Conservation (phyloP, 2,113 vertebrate genomes). For the Recurvirostra avosetta region DNA sequence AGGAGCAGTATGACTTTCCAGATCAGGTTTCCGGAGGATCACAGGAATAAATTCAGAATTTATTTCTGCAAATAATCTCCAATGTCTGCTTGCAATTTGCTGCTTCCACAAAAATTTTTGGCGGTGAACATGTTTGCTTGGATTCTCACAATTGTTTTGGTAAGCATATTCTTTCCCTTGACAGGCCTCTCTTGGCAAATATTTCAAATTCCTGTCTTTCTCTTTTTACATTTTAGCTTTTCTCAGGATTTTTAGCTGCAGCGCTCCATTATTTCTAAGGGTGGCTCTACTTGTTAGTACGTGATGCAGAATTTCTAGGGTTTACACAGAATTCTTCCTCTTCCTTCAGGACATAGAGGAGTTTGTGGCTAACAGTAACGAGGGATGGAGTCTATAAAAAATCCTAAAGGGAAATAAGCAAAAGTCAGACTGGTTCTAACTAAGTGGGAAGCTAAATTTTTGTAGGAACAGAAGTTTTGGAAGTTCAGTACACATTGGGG, state of each 20-base stretch:
- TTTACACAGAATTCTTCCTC: background rate
- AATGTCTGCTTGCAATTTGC: slow-evolving; percentile 13
- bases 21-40: background rate
- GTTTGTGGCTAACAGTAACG: background rate
- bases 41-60: background rate
- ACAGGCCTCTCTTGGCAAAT: slow-evolving; percentile 49
- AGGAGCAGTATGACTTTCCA: background rate
- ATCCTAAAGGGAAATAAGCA: background rate
- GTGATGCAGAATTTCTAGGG: background rate
- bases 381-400: background rate
- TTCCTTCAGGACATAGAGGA: background rate
- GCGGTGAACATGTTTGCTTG: slow-evolving; percentile 31
- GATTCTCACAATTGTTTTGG: slow-evolving; percentile 45
- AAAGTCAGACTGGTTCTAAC: background rate
- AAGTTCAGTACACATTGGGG: background rate
- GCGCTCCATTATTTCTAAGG: background rate
- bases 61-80: background rate
- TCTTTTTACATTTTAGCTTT: background rate
- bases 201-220: slow-evolving; percentile 28
- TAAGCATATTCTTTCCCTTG: slow-evolving; percentile 28
- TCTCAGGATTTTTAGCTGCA: background rate
- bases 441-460: background rate
- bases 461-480: background rate
- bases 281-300: background rate
- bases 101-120: slow-evolving; percentile 33